Evolutionary conservation across 2,797 vertebrate genomes (phyloP).

Genomic region (Rhodeus uyekii): DNA sequence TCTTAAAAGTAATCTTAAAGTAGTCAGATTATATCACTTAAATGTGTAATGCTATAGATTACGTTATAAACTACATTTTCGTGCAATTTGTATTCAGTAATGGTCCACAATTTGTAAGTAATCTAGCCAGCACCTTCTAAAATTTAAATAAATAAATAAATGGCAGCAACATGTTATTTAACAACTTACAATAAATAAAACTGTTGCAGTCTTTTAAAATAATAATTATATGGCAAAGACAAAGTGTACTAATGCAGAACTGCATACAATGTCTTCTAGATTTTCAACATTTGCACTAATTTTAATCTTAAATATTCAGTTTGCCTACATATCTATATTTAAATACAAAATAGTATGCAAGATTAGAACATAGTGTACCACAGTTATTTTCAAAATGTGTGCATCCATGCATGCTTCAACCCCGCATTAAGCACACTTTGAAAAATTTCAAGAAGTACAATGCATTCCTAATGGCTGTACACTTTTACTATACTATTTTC

Average conservation of each 20-base stretch:
- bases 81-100: too few relatives aligned
- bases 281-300: background rate
- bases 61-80: too few relatives aligned
- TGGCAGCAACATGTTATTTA: too few relatives aligned
- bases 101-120: too few relatives aligned
- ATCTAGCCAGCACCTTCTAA: too few relatives aligned
- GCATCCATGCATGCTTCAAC: background rate
- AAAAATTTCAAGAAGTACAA: background rate
- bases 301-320: background rate
- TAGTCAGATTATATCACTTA: too few relatives aligned
- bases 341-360: background rate
- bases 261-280: background rate
- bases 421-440: background rate
- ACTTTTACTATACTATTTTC: background rate
- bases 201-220: too few relatives aligned
- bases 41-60: too few relatives aligned
- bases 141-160: too few relatives aligned
- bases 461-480: background rate
- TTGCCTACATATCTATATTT: background rate
- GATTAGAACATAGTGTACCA: background rate
- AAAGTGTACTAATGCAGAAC: background rate
- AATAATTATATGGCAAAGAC: background rate
- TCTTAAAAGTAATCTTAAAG: too few relatives aligned
- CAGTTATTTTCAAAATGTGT: background rate
- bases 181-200: too few relatives aligned